These are phyloP conservation scores for Leucosticte australis DNA, from an alignment of 2,113 vertebrate genomes.

Conservation along the genomic window DNA sequence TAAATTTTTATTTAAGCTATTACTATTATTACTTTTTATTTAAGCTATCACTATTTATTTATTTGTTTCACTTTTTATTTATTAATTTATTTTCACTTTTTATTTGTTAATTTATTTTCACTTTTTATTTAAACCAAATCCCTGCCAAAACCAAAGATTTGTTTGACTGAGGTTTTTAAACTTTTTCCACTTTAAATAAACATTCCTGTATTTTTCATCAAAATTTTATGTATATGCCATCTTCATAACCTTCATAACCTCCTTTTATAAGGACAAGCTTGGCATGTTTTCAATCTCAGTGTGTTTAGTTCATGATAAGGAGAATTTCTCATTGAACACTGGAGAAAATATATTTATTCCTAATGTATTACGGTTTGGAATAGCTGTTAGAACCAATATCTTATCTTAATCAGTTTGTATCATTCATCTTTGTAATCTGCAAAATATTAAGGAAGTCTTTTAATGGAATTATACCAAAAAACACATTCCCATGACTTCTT, in stretches of 20 bases:
- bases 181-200: background rate
- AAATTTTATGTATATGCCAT: background rate
- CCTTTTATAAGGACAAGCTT: background rate
- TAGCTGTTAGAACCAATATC: background rate
- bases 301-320: background rate
- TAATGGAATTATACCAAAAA: background rate
- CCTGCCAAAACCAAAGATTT: background rate
- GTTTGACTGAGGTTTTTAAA: background rate
- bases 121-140: background rate
- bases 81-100: background rate
- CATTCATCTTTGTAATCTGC: background rate
- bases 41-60: background rate
- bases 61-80: background rate
- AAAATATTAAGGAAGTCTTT: background rate
- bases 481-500: background rate
- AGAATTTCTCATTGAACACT: background rate
- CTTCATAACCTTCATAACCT: background rate
- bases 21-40: background rate
- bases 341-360: background rate
- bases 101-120: background rate
- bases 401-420: background rate
- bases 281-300: background rate
- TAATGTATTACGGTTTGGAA: background rate
- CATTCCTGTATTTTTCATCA: background rate
- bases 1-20: background rate